These are phyloP conservation scores for Oscheius sp. DNA, from an alignment of 2,888 invertebrate genomes.

Conservation along the genomic window DNA sequence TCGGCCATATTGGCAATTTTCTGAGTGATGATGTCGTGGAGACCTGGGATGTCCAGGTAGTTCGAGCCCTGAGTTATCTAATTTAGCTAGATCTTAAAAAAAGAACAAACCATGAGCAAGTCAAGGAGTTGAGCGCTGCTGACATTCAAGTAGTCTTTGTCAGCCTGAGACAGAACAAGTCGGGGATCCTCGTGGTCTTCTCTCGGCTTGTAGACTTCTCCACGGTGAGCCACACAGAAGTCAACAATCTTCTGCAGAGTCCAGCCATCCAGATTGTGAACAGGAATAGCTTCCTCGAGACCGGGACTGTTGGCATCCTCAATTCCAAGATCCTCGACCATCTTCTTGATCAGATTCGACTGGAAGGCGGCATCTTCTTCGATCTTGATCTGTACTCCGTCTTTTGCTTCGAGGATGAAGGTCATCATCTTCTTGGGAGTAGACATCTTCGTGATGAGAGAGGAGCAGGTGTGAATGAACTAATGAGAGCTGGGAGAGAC, in stretches of 20 bases:
- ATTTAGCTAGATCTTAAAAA: neutral
- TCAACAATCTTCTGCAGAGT: conserved; percentile 17
- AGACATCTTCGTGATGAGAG: no score
- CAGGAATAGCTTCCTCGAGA: neutral
- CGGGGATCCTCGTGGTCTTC: conserved; percentile 26
- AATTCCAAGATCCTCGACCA: no score
- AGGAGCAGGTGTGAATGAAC: no score
- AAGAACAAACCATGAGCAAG: conserved; percentile 10
- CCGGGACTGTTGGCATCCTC: no score
- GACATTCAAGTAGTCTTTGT: conserved; percentile 16
- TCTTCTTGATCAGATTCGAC: no score
- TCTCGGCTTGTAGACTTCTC: conserved; percentile 26
- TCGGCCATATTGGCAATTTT: conserved; percentile 29
- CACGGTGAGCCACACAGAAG: conserved; percentile 12
- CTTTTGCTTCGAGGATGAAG: no score
- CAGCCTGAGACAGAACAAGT: neutral
- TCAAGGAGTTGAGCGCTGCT: conserved; percentile 4
- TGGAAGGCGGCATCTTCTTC: no score
- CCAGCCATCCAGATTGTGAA: conserved; percentile 5
- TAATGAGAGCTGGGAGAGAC: no score
- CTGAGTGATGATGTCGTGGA: conserved; percentile 32
- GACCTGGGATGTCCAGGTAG: conserved; percentile 24
- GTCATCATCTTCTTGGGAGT: no score
- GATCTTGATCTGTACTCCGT: no score
- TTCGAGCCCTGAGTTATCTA: conserved; percentile 7